These are phyloP conservation scores for Leptoclinus maculatus DNA, from an alignment of 2,797 vertebrate genomes.

Conservation along the genomic window DNA sequence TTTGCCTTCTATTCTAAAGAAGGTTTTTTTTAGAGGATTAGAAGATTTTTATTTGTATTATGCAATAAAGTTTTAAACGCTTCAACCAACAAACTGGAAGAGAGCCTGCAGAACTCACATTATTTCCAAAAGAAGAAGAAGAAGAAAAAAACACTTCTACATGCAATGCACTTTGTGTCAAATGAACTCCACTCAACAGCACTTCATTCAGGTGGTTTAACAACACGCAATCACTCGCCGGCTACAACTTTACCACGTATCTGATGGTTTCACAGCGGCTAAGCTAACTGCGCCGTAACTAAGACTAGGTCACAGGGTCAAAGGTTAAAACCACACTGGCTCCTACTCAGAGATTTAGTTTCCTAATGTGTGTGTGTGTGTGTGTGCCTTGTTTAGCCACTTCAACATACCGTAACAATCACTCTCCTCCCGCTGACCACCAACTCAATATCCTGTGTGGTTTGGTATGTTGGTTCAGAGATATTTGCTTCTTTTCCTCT, in stretches of 20 bases:
- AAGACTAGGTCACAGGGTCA: constrained; percentile 78
- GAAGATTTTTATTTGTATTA: not conserved
- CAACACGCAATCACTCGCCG: constrained; percentile 46
- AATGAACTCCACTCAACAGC: not conserved
- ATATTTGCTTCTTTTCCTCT: constrained; percentile 47
- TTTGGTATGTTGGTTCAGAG: constrained; percentile 53
- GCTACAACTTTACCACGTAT: constrained; percentile 71
- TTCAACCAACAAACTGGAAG: not conserved
- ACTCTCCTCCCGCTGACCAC: constrained; percentile 63
- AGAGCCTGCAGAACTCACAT: not conserved
- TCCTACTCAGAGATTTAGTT: constrained; percentile 83
- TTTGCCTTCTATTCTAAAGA: not conserved
- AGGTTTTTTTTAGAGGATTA: not conserved
- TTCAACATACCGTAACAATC: constrained; percentile 61
- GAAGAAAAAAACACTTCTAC: not conserved
- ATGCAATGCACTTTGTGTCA: constrained; percentile 3
- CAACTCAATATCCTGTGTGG: constrained; percentile 77
- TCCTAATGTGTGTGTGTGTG: constrained; percentile 65
- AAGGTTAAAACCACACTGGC: constrained; percentile 85
- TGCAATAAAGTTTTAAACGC: not conserved
- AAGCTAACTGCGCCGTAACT: constrained; percentile 68
- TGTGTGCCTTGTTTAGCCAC: constrained; percentile 40
- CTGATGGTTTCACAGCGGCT: constrained; percentile 70
- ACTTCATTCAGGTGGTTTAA: constrained; percentile 28
- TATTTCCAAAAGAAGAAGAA: not conserved